phyloP scores from a whole-genome alignment of 2,888 invertebrate species.

The Noctua janthe region DNA sequence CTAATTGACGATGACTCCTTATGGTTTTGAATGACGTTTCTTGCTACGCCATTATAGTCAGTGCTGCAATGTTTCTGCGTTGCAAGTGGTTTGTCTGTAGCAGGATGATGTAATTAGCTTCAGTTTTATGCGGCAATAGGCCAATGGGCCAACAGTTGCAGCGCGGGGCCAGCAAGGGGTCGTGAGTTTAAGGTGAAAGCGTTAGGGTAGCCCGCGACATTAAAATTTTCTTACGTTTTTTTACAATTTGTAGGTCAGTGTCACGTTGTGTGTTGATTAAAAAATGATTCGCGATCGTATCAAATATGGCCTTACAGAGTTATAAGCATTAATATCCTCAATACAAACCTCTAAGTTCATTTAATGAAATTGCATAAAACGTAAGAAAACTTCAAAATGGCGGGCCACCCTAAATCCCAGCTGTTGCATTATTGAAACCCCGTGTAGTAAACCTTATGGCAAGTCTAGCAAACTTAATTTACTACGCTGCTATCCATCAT shows the following conservation, averaged over 20 bases:
- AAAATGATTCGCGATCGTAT: not conserved
- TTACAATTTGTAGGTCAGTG: not conserved
- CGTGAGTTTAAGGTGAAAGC: not conserved
- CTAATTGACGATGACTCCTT: constrained; percentile 16
- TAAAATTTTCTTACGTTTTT: not conserved
- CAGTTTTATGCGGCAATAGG: constrained; percentile 23
- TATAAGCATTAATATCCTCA: too few species aligned
- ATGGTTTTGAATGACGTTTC: constrained; percentile 5
- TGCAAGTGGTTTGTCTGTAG: not conserved
- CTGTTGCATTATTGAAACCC: not conserved
- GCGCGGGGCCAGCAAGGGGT: not conserved
- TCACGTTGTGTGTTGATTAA: not conserved
- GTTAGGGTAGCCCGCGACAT: not conserved
- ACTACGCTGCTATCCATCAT: not conserved
- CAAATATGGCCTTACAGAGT: too few species aligned
- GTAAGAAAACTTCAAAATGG: not conserved
- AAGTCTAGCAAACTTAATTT: too few species aligned
- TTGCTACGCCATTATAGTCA: constrained; percentile 3
- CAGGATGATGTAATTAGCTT: constrained; percentile 30
- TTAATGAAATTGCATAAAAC: too few species aligned
- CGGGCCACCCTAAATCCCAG: not conserved
- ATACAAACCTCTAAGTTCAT: too few species aligned
- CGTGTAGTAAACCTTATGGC: too few species aligned
- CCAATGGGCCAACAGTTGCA: not conserved
- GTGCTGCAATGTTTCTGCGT: constrained; percentile 18